Base-by-base conservation (phyloP, 1,140 invertebrate species). In the Akabosia matsudoensis region DNA sequence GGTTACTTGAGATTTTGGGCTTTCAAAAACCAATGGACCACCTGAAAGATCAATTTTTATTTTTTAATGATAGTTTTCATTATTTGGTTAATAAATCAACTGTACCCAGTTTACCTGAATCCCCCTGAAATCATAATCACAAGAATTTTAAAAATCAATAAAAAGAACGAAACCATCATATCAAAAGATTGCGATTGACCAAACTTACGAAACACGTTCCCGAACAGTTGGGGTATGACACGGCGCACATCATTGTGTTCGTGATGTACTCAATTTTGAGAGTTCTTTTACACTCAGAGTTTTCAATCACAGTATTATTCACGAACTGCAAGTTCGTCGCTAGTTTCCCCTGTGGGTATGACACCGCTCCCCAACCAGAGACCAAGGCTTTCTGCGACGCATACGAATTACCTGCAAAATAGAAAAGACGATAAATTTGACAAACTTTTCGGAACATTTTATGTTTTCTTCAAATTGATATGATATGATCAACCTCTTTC, bases 281-380 rank as follows among this genome's bases (percentile, higher is more conserved):
- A 2, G 64, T 76, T 18, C 70, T 72, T 45, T 75, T 78, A 28
- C 80, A 79, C 33, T 79, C 80, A 1, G 76, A 74, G 30, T 79
- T 81, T 33, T 81, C 80, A 18, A 81, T 81, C 3, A 81, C 52
- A 4, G 73, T 45, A 33, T 79, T 81, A 2, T 71, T 75, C 13
- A 79, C 76, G 24, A 54, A 31, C 28, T 81, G 78, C n/a, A 81
- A 52, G 37, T 78, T 67, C 24, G 74, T 79, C 2, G 80, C 80
- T 31, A 79, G 51, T n/a, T 82, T 79, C 30, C 84, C 84, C 77
- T 79, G 79, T 30, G 84, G 83, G 76, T 85, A 86, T 34, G 83
- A 83, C 7, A 84, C 83, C 10, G 86, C 83, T 4, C 86, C 86
- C 86, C 86, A 87, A 18, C 86, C 86, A n/a, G 84, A 82, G 4